phyloP scores from a whole-genome alignment of 1,140 invertebrate species.

The Musca domestica region DNA sequence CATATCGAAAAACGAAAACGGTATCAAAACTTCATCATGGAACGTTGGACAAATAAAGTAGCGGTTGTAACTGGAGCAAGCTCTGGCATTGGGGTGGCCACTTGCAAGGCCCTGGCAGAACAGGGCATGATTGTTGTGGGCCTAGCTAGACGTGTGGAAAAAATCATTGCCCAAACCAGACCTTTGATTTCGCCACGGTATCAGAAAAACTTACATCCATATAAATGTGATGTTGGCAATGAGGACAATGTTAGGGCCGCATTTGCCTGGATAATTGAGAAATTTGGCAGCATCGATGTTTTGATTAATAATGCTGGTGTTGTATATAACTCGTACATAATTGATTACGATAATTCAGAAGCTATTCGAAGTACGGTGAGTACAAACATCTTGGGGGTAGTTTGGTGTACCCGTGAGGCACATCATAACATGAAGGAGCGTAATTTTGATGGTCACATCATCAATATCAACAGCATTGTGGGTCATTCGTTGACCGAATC shows the following conservation, averaged over 20 bases:
- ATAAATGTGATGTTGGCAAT: conserved; percentile 66
- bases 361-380: conserved; percentile 55
- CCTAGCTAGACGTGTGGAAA: conserved; percentile 62
- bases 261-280: conserved; percentile 60
- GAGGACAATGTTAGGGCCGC: conserved; percentile 62
- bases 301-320: conserved; percentile 76
- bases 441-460: conserved; percentile 63
- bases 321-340: conserved; percentile 71
- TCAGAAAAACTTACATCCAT: conserved; percentile 51
- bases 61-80: conserved; percentile 71
- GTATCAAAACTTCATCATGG: conserved; percentile 54
- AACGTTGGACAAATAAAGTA: conserved; percentile 62
- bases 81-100: conserved; percentile 64
- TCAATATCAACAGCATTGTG: conserved; percentile 23
- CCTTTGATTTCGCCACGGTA: conserved; percentile 22
- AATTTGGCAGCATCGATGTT: conserved; percentile 64
- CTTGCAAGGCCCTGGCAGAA: conserved; percentile 57
- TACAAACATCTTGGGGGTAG: conserved; percentile 65
- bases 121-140: conserved; percentile 66
- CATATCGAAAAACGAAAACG: too few species aligned
- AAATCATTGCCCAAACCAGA: conserved; percentile 56
- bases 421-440: conserved; percentile 64
- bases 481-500: conserved; percentile 24
- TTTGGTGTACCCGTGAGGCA: conserved; percentile 63
- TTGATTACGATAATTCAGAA: conserved; percentile 20